A percentile compares a stretch with the other conserved stretches of the same genome.
Evolutionary conservation across 2,797 vertebrate species (phyloP).

Genomic region (Botia kubotai): DNA sequence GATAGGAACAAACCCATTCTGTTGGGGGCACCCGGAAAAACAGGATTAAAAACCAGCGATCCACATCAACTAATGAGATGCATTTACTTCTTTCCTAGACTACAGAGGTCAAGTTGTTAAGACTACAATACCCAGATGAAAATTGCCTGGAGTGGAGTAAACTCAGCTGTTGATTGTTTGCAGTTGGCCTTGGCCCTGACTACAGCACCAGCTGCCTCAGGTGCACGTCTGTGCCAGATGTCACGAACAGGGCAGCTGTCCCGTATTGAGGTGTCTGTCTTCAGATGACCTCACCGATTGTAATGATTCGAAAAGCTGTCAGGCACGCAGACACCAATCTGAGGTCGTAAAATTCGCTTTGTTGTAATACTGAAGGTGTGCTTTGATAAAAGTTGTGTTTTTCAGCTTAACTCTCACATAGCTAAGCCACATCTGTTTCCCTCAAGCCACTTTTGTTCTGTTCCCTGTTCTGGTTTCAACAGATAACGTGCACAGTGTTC

Average conservation of each 20-base stretch:
- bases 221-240: slow-evolving; percentile 21
- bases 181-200: slow-evolving; percentile 20
- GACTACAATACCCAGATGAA: slow-evolving; percentile 48
- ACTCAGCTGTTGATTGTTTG: slow-evolving; percentile 51
- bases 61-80: slow-evolving; percentile 47
- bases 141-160: slow-evolving; percentile 22
- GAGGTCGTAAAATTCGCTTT: background rate
- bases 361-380: background rate
- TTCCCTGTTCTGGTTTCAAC: slow-evolving; percentile 13
- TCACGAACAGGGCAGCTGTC: slow-evolving; percentile 8
- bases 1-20: slow-evolving; percentile 30
- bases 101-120: slow-evolving; percentile 49
- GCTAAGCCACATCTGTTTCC: background rate
- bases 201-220: slow-evolving; percentile 28
- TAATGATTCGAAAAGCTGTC: slow-evolving; percentile 11
- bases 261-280: slow-evolving; percentile 20
- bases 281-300: background rate
- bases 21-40: slow-evolving; percentile 25
- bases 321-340: slow-evolving; percentile 2
- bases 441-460: slow-evolving; percentile 21
- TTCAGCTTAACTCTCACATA: background rate
- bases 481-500: slow-evolving; percentile 16
- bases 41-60: slow-evolving; percentile 35
- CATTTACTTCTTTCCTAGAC: slow-evolving; percentile 40
- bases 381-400: slow-evolving; percentile 25